These are phyloP conservation scores for Gila orcuttii DNA, from an alignment of 2,113 vertebrate species.

Conservation along the genomic window DNA sequence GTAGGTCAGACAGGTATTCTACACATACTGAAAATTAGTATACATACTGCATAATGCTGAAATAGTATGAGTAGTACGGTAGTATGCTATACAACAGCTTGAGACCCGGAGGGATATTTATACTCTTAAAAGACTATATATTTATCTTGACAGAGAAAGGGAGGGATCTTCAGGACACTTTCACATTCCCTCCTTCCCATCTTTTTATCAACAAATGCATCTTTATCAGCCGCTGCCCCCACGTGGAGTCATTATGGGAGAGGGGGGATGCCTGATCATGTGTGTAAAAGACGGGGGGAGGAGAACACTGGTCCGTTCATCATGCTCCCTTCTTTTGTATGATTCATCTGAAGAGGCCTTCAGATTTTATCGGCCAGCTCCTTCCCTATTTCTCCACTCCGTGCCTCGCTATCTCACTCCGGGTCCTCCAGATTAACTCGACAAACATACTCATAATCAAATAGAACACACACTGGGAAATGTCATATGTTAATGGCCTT, in stretches of 20 bases:
- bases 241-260: slow-evolving; percentile 14
- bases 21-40: background rate
- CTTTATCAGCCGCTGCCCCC: background rate
- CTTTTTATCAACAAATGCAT: slow-evolving; percentile 15
- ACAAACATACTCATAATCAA: slow-evolving; percentile 63
- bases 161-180: background rate
- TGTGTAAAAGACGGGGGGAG: slow-evolving; percentile 32
- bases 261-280: slow-evolving; percentile 18
- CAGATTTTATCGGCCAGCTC: slow-evolving; percentile 46
- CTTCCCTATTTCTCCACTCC: background rate
- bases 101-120: background rate
- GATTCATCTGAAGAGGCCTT: slow-evolving; percentile 49
- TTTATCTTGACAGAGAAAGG: background rate
- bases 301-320: slow-evolving; percentile 36
- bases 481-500: slow-evolving; percentile 70
- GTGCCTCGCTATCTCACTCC: slow-evolving; percentile 8
- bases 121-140: background rate
- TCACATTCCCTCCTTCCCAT: background rate
- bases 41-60: background rate
- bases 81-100: background rate
- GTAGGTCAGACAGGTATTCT: background rate
- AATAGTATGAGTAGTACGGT: background rate
- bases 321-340: slow-evolving; percentile 26
- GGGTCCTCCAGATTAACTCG: slow-evolving; percentile 59
- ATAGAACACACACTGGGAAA: slow-evolving; percentile 62